Base-by-base conservation (phyloP, 1,140 invertebrate genomes). In the Kradibia gibbosae region DNA sequence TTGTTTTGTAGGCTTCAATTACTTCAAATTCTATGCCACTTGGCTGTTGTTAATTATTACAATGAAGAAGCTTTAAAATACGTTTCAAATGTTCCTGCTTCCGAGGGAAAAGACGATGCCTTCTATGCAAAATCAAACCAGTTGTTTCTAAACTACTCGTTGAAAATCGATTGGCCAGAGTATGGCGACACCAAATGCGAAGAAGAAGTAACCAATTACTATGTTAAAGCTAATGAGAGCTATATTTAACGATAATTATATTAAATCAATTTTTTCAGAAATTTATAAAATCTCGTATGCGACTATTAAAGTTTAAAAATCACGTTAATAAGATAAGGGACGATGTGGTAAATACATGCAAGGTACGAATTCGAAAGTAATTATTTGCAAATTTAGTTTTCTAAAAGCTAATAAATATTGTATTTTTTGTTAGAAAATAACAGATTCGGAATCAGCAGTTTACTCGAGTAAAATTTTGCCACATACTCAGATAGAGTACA, bases 11-110 rank as follows among this genome's bases (percentile, higher is more conserved):
- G 50, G 15, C 10, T 53, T 17, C 13, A 3, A 53, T 53, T 8
- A 20, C 10, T 17, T 17, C 50, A 22, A 53, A 53, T 53, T 3
- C 15, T 53, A 53, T 22, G 50, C 77, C 93, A 91, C 83, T 86
- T 94, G 2, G 88, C 79, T 79, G 11, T 86, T 34, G 85, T 85
- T 45, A 87, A 89, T 78, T 89, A 93, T 28, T 92, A 92, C 84
- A 90, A 92, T 17, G 74, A 88, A n/a, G 91, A 94, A 85, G 85
- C 93, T 11, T 88, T 94, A 45, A 83, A 87, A 71, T 84, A 84
- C 22, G 82, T 91, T 3, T 84, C 94, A 53, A 84, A 91, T 67
- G 84, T 53, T 11, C 15, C 3, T 53, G 3, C 15, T 53, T 53
- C 22, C 13, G 13, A 45, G 15, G 4, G 13, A 53, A 53, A 53